Evolutionary conservation across 2,797 vertebrate species (phyloP), one percentile per base, ranked within the genome.

Genomic region (Capromys pilorides): DNA sequence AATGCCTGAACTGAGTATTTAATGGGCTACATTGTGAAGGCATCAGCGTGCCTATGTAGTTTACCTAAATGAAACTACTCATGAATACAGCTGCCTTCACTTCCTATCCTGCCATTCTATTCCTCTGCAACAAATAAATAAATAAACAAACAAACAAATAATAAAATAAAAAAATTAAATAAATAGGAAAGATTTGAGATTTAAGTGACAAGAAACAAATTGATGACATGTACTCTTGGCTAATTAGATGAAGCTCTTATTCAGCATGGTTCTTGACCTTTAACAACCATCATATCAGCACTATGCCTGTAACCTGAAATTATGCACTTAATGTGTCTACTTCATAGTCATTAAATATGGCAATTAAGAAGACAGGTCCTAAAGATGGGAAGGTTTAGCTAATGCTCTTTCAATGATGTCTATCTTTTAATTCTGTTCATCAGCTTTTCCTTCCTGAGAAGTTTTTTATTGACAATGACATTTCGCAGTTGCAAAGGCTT

Each of bases 131-230:
- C 36, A 26, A 31, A 51, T 7, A 51, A 51, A 51, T 49, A 49
- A 49, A 49, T 49, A 49, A 49, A 49, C 10, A 49, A 49, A 49
- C 3, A 54, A n/a, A n/a, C n/a, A n/a, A n/a, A n/a, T n/a, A n/a
- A n/a, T n/a, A n/a, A n/a, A n/a, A n/a, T n/a, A n/a, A n/a, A n/a
- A n/a, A n/a, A n/a, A n/a, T n/a, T n/a, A 54, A 26, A 39, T 12
- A 77, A 26, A 75, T 11, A 57, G 11, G 28, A 7, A 11, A 62
- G 28, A 14, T 26, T 61, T 80, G 77, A 91, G 59, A 95, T 90
- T 83, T 71, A 88, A 95, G 89, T 67, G 57, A 90, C 57, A 84
- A 86, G 54, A 84, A 89, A 90, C 66, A 81, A 87, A 96, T 24
- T 80, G 85, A 81, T 94, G 84, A 49, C 85, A 75, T 26, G 26